These are phyloP conservation scores for Montipora capricornis DNA, from an alignment of 64 coral and sea anemone genomes.

Conservation along the genomic window DNA sequence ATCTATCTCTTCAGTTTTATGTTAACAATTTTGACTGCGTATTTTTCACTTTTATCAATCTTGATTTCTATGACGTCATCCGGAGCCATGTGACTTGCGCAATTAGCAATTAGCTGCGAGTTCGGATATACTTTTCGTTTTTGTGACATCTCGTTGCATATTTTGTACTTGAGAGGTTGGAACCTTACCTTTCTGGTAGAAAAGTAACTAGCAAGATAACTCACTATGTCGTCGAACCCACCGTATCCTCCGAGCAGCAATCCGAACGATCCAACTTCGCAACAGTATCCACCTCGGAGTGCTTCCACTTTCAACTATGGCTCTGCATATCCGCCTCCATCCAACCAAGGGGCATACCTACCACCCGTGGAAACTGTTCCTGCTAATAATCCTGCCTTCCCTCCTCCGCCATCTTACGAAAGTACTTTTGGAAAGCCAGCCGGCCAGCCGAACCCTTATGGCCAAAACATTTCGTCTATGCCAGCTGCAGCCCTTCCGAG, in stretches of 20 bases:
- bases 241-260: slow-evolving; percentile 2
- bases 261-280: too few relatives aligned
- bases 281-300: not conserved
- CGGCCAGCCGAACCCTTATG: not conserved
- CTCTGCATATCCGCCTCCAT: not conserved
- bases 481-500: not conserved
- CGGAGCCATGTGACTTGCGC: too few relatives aligned
- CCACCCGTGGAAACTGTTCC: slow-evolving; percentile 15
- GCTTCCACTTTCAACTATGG: not conserved
- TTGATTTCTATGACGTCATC: too few relatives aligned
- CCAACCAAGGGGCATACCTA: slow-evolving; percentile 35
- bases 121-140: too few relatives aligned
- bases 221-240: slow-evolving; percentile 9
- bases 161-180: too few relatives aligned
- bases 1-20: too few relatives aligned
- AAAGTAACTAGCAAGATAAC: not conserved
- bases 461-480: not conserved
- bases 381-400: slow-evolving; percentile 14
- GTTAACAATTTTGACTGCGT: too few relatives aligned
- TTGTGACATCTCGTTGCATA: too few relatives aligned
- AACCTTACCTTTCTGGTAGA: not conserved
- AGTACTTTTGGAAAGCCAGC: not conserved
- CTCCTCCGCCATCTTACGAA: slow-evolving; percentile 54
- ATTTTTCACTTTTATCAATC: too few relatives aligned
- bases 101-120: too few relatives aligned